Percentiles rank a stretch among this genome's conserved stretches.
Conservation (phyloP, 2,797 vertebrate species). For the Hapalemur alaotrensis region DNA sequence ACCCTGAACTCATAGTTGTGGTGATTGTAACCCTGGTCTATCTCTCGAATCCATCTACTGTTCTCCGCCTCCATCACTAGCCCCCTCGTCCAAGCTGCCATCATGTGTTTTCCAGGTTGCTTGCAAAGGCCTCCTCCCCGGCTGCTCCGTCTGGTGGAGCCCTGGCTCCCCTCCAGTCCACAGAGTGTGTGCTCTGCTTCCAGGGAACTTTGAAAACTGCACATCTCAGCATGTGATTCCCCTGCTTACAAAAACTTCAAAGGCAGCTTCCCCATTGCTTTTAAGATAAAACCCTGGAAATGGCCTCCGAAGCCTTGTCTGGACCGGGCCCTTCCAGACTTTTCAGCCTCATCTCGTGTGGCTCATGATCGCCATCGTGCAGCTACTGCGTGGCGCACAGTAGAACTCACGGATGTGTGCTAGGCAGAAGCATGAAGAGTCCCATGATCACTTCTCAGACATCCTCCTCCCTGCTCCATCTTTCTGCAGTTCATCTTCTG, state of each 20-base stretch:
- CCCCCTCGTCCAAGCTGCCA: neutral
- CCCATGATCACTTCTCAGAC: neutral
- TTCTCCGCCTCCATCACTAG: neutral
- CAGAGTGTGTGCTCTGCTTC: neutral
- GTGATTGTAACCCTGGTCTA: neutral
- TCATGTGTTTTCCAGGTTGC: neutral
- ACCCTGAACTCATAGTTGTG: neutral
- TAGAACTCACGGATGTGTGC: neutral
- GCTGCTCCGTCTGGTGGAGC: neutral
- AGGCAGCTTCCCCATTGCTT: slow-evolving; percentile 7
- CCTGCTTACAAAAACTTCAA: slow-evolving; percentile 15
- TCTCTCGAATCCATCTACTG: neutral
- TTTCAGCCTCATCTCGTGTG: neutral
- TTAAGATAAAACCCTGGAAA: neutral
- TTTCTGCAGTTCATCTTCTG: neutral
- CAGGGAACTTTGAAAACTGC: neutral
- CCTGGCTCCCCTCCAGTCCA: neutral
- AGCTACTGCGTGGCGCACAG: neutral
- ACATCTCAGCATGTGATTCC: neutral
- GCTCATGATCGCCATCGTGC: neutral
- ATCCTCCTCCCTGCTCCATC: neutral
- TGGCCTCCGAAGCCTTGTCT: neutral
- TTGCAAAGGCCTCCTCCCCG: neutral
- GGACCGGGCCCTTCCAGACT: neutral
- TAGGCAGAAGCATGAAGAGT: neutral